Evolutionary conservation across 2,888 invertebrate species (phyloP).

Genomic region (Phengaris arion): DNA sequence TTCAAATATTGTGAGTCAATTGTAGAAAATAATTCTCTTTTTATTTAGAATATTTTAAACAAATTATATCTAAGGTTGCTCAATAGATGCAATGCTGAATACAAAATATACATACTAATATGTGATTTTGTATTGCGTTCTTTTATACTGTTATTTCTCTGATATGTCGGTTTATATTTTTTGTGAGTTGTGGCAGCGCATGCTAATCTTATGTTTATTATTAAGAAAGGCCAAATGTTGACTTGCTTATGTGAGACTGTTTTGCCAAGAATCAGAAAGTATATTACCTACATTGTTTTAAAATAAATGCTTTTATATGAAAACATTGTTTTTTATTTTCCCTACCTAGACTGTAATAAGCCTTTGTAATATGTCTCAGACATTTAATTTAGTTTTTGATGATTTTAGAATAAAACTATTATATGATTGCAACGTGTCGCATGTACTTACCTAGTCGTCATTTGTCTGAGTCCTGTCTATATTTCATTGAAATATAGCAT

Average conservation of each 20-base stretch:
- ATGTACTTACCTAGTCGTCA: no score
- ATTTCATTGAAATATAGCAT: no score
- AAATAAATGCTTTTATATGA: slow-evolving; percentile 80
- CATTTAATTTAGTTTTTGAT: no score
- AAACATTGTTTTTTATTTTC: slow-evolving; percentile 34
- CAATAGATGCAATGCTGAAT: slow-evolving; percentile 76
- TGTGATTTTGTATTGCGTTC: slow-evolving; percentile 70
- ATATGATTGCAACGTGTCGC: no score
- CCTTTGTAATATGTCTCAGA: not conserved
- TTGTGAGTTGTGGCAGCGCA: slow-evolving; percentile 79
- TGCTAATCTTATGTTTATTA: slow-evolving; percentile 75
- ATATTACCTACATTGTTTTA: slow-evolving; percentile 81
- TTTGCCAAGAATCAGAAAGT: slow-evolving; percentile 81
- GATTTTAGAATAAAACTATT: no score
- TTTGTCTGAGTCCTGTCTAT: no score
- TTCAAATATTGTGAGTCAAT: slow-evolving; percentile 78
- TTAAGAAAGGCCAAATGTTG: slow-evolving; percentile 80
- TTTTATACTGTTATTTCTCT: slow-evolving; percentile 72
- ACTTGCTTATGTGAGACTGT: slow-evolving; percentile 81
- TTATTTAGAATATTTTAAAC: slow-evolving; percentile 74
- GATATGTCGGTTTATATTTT: slow-evolving; percentile 70
- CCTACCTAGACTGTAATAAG: not conserved
- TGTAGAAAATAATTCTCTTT: slow-evolving; percentile 72
- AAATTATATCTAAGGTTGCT: slow-evolving; percentile 75
- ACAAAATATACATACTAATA: slow-evolving; percentile 62